Evolutionary conservation across 2,888 invertebrate genomes (phyloP).

Genomic region (Galeruca laticollis): DNA sequence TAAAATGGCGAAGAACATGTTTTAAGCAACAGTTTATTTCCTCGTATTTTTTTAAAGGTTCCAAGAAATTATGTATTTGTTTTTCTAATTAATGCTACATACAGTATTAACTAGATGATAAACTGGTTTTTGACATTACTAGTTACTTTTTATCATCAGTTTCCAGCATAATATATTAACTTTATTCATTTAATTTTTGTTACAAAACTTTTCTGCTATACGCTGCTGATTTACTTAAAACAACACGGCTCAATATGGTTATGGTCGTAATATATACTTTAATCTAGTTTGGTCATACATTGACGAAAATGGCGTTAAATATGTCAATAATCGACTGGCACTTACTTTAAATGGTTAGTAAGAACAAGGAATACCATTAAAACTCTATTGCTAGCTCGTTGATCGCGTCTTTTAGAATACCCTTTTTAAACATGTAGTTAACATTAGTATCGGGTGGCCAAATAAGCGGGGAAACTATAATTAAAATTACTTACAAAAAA

Average conservation of each 20-base stretch:
- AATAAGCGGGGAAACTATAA: too few species aligned
- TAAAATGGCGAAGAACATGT: too few species aligned
- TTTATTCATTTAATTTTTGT: not conserved
- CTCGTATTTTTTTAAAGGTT: too few species aligned
- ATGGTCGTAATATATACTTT: not conserved
- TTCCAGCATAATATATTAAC: not conserved
- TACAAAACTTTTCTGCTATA: not conserved
- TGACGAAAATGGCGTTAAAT: constrained; percentile 19
- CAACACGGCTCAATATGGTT: not conserved
- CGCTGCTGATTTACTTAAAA: not conserved
- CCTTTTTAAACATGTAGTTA: not conserved
- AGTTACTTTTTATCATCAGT: too few species aligned
- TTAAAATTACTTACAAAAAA: too few species aligned
- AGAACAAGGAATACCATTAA: not conserved
- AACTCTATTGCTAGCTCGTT: not conserved
- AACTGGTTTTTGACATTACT: too few species aligned
- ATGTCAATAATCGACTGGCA: constrained; percentile 14
- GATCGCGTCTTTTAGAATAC: not conserved
- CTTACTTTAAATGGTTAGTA: constrained; percentile 10
- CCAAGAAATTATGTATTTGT: too few species aligned
- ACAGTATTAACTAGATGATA: too few species aligned
- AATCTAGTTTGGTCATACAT: constrained; percentile 13
- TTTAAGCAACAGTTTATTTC: too few species aligned
- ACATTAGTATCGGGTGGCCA: too few species aligned
- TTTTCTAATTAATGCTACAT: too few species aligned